Conservation (phyloP, 2,113 vertebrate genomes). For the Ploceus nigricollis region DNA sequence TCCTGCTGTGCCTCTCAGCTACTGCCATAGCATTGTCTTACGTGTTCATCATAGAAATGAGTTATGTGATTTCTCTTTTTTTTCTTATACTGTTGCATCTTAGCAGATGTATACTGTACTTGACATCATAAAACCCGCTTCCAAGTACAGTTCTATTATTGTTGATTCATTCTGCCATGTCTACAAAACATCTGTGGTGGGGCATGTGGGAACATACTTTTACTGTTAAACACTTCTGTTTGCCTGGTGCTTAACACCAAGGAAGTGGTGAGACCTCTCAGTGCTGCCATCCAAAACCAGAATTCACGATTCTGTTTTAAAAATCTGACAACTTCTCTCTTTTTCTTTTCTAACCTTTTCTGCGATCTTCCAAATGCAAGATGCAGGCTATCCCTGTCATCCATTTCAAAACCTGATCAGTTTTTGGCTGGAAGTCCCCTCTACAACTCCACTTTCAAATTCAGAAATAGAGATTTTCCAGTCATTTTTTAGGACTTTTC, state of each 20-base stretch:
- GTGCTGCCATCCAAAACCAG: not conserved
- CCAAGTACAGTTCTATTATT: not conserved
- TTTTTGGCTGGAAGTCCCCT: slow-evolving; percentile 3
- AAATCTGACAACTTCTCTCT: not conserved
- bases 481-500: slow-evolving; percentile 1
- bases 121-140: not conserved
- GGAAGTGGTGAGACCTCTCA: not conserved
- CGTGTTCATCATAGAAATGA: not conserved
- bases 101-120: not conserved
- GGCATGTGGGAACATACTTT: fast-evolving
- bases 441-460: not conserved
- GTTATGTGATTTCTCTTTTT: not conserved
- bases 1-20: not conserved
- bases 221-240: not conserved
- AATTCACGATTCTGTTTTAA: not conserved
- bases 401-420: not conserved
- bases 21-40: not conserved
- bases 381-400: not conserved
- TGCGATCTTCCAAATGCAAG: not conserved
- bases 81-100: not conserved
- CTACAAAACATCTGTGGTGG: not conserved
- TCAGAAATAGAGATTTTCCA: slow-evolving; percentile 43
- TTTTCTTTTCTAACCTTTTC: not conserved
- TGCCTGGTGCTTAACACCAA: not conserved
- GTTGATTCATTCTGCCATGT: not conserved